Evolutionary conservation across 2,888 invertebrate species (phyloP), one percentile per base, ranked within the genome.

Genomic region (Eupithecia dodoneata): DNA sequence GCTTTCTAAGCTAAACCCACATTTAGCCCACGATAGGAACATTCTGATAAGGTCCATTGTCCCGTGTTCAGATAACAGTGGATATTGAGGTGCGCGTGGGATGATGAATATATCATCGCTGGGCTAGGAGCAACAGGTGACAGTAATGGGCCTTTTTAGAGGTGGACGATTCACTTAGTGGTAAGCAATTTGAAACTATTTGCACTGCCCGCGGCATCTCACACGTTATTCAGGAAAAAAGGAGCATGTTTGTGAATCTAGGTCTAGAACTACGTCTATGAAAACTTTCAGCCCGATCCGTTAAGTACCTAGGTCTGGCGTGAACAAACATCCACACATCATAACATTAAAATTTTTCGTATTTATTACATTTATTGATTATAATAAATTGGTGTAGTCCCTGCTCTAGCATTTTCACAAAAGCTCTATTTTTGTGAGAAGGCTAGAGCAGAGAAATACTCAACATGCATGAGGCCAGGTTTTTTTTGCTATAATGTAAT

Each of bases 11-110:
- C 78, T 77, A 79, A 81, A 80, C 81, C 55, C 55, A 59, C 55
- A 59, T 83, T 83, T 81, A 83, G 80, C 81, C 82, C 80, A 82
- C 83, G 76, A 76, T 76, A 73, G 70, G 69, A 47, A 42, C 12
- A 18, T 59, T 59, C 3, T 30, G 79, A 79, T 79, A 79, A 79
- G 72, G 55, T 12, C 75, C 75, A 79, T 79, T 79, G 79, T 79
- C 65, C 72, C 59, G 44, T 45, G 71, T 44, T 30, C n/a, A 49
- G 74, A 74, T 77, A 74, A 74, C 72, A 72, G 72, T n/a, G 49
- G 47, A 41, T 66, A 71, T n/a, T 67, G 44, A 52, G 52, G 15
- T n/a, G 9, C 55, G 73, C 75, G 79, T 79, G 79, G 79, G 79
- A 79, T 15, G 72, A 71, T 79, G 76, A 79, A 79, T 79, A 76